Percentiles rank a stretch among this genome's conserved stretches.
These are phyloP conservation scores for Meloidogyne hapla DNA, from an alignment of 1,140 invertebrate genomes.

Conservation along the genomic window DNA sequence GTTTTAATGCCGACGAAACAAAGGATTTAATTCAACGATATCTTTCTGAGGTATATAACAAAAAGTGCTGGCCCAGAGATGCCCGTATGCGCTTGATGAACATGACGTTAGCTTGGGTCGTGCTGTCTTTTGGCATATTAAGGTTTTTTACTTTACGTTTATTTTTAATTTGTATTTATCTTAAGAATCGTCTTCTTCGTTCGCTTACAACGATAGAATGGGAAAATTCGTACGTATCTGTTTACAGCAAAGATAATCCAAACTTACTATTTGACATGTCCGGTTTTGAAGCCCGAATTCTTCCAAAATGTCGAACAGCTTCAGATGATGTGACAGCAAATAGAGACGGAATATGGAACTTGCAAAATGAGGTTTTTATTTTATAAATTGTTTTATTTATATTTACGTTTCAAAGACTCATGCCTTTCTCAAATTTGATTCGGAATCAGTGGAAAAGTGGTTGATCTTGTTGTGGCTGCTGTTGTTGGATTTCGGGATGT, in stretches of 20 bases:
- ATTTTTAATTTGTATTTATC: conserved; percentile 11
- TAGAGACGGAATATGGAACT: conserved; percentile 97
- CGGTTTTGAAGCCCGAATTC: conserved; percentile 96
- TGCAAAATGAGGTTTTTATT: conserved; percentile 81
- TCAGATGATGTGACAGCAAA: conserved; percentile 89
- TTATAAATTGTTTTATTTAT: neutral
- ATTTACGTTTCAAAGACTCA: conserved; percentile 75
- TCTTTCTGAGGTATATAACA: conserved; percentile 98
- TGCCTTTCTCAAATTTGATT: conserved; percentile 95
- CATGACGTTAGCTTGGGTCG: conserved; percentile 98
- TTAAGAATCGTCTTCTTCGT: conserved; percentile 82
- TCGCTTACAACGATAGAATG: conserved; percentile 97
- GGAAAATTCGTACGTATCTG: conserved; percentile 98
- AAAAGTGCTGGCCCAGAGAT: conserved; percentile 99
- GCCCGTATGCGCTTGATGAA: conserved; percentile 97
- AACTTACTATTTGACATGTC: conserved; percentile 98
- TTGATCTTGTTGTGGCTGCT: too few species aligned
- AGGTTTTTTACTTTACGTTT: conserved; percentile 65
- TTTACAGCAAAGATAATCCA: conserved; percentile 98
- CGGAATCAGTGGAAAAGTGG: conserved; percentile 91
- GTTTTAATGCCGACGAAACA: conserved; percentile 91
- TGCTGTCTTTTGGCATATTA: conserved; percentile 99
- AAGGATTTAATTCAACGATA: conserved; percentile 95
- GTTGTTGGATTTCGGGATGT: too few species aligned
- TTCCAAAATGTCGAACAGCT: conserved; percentile 94